These are phyloP conservation scores for Lypha dubia DNA, from an alignment of 2,888 invertebrate genomes.

Conservation along the genomic window DNA sequence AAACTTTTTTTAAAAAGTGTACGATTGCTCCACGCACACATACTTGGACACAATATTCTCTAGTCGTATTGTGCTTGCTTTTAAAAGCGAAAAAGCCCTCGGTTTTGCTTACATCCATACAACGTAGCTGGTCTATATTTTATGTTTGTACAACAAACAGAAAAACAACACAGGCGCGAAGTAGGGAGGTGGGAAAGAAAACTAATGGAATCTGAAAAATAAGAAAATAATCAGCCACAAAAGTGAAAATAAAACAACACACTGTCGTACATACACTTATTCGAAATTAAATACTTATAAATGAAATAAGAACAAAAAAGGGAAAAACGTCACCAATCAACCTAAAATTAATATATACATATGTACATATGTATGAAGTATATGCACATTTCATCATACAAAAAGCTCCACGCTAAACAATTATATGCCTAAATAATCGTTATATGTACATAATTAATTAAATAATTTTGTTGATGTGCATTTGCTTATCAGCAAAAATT, in stretches of 20 bases:
- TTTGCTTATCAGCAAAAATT: slow-evolving; percentile 41
- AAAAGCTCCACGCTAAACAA: not conserved
- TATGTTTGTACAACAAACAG: slow-evolving; percentile 11
- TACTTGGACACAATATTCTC: not conserved
- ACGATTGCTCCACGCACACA: slow-evolving; percentile 20
- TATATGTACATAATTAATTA: no score
- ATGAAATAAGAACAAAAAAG: slow-evolving; percentile 23
- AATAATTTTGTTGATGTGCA: not conserved
- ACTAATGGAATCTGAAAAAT: slow-evolving; percentile 24
- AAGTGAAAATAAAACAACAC: slow-evolving; percentile 43
- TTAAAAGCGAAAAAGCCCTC: slow-evolving; percentile 46
- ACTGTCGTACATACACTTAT: slow-evolving; percentile 12
- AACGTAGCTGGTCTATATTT: not conserved
- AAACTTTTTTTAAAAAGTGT: slow-evolving; percentile 15
- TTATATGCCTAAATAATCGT: not conserved
- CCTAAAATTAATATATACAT: not conserved
- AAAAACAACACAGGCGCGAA: slow-evolving; percentile 62
- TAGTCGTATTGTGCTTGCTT: slow-evolving; percentile 39
- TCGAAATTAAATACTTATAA: slow-evolving; percentile 11
- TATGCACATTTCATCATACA: not conserved
- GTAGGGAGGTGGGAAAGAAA: slow-evolving; percentile 42
- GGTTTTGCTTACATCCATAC: slow-evolving; percentile 36
- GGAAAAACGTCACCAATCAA: slow-evolving; percentile 46
- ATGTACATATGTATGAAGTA: not conserved
- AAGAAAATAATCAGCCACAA: slow-evolving; percentile 41